Conservation (phyloP, 2,113 vertebrate genomes). For the Oostethus manadensis region DNA sequence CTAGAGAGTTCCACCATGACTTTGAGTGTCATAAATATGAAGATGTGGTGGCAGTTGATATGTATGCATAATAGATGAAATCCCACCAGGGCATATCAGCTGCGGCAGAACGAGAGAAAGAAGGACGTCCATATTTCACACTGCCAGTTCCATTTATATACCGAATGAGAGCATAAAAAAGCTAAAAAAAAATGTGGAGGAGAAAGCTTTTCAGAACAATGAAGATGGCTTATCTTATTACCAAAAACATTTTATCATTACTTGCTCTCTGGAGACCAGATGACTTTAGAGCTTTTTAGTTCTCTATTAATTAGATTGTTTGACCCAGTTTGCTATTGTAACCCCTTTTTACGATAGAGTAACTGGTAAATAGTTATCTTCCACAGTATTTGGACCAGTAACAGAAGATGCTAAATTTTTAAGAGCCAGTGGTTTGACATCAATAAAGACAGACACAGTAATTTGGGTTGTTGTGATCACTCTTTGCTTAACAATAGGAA, state of each 20-base stretch:
- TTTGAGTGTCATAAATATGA: conserved; percentile 41
- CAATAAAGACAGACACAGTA: too few relatives aligned
- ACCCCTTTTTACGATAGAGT: too few relatives aligned
- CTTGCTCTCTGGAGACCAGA: conserved; percentile 22
- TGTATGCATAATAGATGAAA: conserved; percentile 46
- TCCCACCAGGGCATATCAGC: conserved; percentile 31
- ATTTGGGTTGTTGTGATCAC: too few relatives aligned
- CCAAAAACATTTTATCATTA: conserved; percentile 7
- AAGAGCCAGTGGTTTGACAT: too few relatives aligned
- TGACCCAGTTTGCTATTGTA: conserved; percentile 31
- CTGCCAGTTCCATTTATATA: conserved; percentile 17
- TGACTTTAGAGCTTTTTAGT: conserved; percentile 44
- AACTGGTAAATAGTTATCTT: too few relatives aligned
- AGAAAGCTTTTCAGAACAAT: conserved; percentile 2
- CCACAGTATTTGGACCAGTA: too few relatives aligned
- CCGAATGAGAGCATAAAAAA: conserved; percentile 21
- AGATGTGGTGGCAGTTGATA: conserved; percentile 33
- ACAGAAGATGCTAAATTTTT: too few relatives aligned
- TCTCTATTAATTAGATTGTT: conserved; percentile 52
- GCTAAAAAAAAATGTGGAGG: conserved; percentile 2
- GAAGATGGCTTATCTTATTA: conserved; percentile 14
- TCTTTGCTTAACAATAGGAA: too few relatives aligned
- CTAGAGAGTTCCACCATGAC: conserved; percentile 15
- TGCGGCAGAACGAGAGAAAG: conserved; percentile 18
- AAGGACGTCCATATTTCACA: conserved; percentile 31